phyloP scores from a whole-genome alignment of 1,140 invertebrate species.

The Lepidurus packardi region DNA sequence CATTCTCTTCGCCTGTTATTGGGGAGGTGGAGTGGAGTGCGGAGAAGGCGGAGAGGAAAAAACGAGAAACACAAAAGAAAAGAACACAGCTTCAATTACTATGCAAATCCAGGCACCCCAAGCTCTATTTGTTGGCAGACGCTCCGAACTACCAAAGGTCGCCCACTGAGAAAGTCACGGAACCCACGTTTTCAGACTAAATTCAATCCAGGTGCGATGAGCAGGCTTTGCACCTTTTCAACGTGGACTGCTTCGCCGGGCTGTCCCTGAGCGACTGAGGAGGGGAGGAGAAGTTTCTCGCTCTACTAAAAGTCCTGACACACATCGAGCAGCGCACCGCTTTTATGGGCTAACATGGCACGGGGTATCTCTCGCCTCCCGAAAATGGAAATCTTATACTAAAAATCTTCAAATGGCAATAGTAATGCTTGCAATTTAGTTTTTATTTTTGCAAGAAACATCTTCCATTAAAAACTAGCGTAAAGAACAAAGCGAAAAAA shows the following conservation, averaged over 20 bases:
- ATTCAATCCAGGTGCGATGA: not conserved
- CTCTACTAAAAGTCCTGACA: not conserved
- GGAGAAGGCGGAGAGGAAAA: slow-evolving; percentile 21
- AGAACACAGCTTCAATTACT: slow-evolving; percentile 20
- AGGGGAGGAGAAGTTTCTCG: not conserved
- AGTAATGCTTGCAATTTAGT: too few species aligned
- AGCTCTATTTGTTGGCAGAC: not conserved
- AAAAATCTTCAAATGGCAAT: too few species aligned
- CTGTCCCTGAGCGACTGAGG: not conserved
- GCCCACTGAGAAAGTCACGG: slow-evolving; percentile 9
- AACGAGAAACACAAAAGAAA: slow-evolving; percentile 29
- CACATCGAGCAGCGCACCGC: not conserved
- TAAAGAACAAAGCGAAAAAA: too few species aligned
- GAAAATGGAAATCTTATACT: too few species aligned
- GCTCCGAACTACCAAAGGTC: not conserved
- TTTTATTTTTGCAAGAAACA: too few species aligned
- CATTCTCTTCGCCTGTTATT: not conserved
- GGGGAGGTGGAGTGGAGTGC: not conserved
- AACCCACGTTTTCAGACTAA: not conserved
- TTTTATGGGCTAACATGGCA: not conserved
- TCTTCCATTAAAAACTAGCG: too few species aligned
- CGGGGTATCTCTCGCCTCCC: not conserved
- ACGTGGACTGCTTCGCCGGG: not conserved
- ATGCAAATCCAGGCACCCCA: not conserved
- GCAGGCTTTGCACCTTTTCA: not conserved